Base-by-base conservation (phyloP, 2,888 invertebrate genomes). In the Timandra comae region DNA sequence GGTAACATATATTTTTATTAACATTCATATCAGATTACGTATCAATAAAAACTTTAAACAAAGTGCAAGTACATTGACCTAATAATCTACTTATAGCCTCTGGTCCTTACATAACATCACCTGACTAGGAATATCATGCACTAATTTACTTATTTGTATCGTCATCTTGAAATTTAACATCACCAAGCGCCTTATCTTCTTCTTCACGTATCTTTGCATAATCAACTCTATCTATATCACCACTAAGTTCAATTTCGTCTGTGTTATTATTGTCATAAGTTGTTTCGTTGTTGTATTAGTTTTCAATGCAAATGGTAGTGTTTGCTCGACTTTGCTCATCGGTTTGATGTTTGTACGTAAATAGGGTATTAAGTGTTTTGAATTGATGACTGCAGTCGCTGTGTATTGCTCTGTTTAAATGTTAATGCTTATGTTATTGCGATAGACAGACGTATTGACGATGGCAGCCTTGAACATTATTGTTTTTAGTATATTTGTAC, bases 11-110 rank as follows among this genome's bases (percentile, higher is more conserved):
- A n/a, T n/a, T n/a, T n/a, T n/a, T n/a, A 16, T 16, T 16, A 5
- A 16, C 16, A 16, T 16, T 16, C 16, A 16, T 16, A 16, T 16
- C 16, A 16, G 3, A 6, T 16, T 16, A 16, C 16, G 6, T 16
- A 6, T 16, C 26, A 26, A 26, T 3, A 26, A 23, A 26, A 26
- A 12, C 7, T 7, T 7, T 12, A 52, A 63, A 50, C 50, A 52
- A 5, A 56, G 67, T 16, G 16, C 16, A 5, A 16, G 16, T 69
- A 65, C 73, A 64, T 72, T 72, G 74, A 72, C 76, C 74, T 50
- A 77, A 56, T 76, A 71, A 75, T 72, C 74, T 60, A 75, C 62
- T 67, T 75, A 34, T 5, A 24, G 21, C 8, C 8, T 8, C 31
- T 46, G 47, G 36, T 35, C 27, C 54, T 76, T 75, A 68, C 75